Percentiles rank a stretch among this genome's conserved stretches.
phyloP scores from a whole-genome alignment of 2,113 vertebrate species.

The Myotis lucifugus region DNA sequence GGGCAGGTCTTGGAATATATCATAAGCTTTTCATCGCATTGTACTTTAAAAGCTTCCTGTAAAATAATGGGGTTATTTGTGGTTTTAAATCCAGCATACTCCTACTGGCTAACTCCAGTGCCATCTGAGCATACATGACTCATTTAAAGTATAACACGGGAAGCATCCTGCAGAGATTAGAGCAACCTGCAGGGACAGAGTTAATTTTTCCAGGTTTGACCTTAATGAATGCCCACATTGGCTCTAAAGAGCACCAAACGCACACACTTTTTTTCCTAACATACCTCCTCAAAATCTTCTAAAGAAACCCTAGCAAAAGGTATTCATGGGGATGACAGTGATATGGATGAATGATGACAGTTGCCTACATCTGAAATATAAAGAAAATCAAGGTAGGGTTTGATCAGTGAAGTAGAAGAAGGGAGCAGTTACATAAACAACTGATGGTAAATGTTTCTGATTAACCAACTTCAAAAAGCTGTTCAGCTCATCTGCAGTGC shows the following conservation, averaged over 20 bases:
- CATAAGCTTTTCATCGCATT: constrained; percentile 37
- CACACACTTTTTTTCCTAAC: constrained; percentile 23
- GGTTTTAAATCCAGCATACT: not conserved
- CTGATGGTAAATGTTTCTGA: constrained; percentile 52
- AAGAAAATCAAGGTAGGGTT: constrained; percentile 67
- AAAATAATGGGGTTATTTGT: constrained; percentile 9
- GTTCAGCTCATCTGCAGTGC: not conserved
- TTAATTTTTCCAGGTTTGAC: not conserved
- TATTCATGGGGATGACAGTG: not conserved
- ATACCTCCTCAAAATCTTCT: not conserved
- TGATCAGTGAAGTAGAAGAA: constrained; percentile 67
- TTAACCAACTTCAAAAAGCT: constrained; percentile 45
- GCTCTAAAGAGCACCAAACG: not conserved
- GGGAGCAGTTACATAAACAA: constrained; percentile 10
- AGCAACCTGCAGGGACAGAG: not conserved
- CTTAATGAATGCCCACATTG: not conserved
- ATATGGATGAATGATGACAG: constrained; percentile 68
- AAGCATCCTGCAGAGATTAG: not conserved
- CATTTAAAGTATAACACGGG: not conserved
- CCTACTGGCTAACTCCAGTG: not conserved
- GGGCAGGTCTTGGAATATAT: not conserved
- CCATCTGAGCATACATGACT: not conserved
- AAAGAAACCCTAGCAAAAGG: not conserved
- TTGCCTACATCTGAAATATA: constrained; percentile 64
- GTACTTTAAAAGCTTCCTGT: not conserved